These are phyloP conservation scores for Drymodes brunneopygia DNA, from an alignment of 2,113 vertebrate species.

Conservation along the genomic window DNA sequence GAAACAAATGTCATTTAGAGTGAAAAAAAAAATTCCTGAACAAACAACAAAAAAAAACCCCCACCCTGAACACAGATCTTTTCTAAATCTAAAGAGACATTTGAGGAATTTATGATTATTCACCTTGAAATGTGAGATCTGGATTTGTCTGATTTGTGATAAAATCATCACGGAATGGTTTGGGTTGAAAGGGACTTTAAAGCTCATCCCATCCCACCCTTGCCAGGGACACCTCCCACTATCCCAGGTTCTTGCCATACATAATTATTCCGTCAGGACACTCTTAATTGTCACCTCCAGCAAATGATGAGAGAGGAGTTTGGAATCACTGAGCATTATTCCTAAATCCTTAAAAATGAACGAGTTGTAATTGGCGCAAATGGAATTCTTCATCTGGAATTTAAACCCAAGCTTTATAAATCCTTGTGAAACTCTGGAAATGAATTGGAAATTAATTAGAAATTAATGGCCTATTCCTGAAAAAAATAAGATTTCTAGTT, in stretches of 20 bases:
- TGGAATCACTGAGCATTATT: background rate
- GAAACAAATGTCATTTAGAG: background rate
- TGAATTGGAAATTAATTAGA: background rate
- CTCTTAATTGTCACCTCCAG: background rate
- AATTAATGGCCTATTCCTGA: background rate
- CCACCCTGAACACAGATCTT: background rate
- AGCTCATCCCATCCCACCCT: background rate
- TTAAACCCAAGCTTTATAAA: background rate
- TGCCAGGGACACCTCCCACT: background rate
- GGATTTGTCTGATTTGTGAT: background rate
- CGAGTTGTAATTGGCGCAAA: rapidly evolving
- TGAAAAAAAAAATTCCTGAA: rapidly evolving
- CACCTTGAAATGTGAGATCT: background rate
- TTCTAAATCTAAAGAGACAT: background rate
- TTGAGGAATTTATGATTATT: background rate
- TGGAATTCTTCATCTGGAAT: background rate
- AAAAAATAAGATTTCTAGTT: background rate
- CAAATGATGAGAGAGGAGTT: background rate
- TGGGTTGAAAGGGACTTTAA: background rate
- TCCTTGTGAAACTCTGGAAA: background rate
- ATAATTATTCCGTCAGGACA: background rate
- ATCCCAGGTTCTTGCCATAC: background rate
- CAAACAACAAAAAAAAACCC: background rate
- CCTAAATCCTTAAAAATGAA: background rate
- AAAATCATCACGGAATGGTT: background rate